Base-by-base conservation (phyloP, 2,113 vertebrate species). In the Mastomys natalensis region DNA sequence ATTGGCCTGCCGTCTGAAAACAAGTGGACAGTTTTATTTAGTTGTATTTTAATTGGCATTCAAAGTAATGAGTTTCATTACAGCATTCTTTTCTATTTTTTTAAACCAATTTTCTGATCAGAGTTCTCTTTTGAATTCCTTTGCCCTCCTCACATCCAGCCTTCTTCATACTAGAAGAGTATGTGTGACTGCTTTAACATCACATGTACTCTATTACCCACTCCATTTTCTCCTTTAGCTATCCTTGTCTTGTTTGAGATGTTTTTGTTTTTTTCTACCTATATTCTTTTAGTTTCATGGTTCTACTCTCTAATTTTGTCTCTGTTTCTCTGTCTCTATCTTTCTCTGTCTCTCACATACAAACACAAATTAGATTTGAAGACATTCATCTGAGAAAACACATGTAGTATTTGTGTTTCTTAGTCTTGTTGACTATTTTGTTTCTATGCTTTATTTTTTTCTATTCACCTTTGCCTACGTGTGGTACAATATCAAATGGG, bases 191-290 rank as follows among this genome's bases (percentile, higher is more conserved):
- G 19, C 37, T 60, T 82, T 58, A 60, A n/a, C 10, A 19, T 43
- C 11, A 16, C 7, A 8, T 62, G 10, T 13, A 55, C 40, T 40
- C 12, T 40, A 12, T 40, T 82, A 21, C 9, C 37, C 2, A 7
- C 37, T 82, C 60, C 34, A 66, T 13, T 31, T 26, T 51, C 40
- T 43, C 31, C 22, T 55, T 37, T 55, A 80, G 9, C 31, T 55
- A 21, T 21, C 4, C 22, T 4, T 19, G 31, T 58, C n/a, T 40
- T 26, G 9, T 43, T 40, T 40, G 11, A 22, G 19, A n/a, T 5
- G n/a, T n/a, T n/a, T n/a, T n/a, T n/a, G 5, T 40, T 22, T 26
- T n/a, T 2, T 11, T 1, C 2, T 37, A 82, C 22, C 4, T 26
- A 21, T 60, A 24, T 0, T n/a, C 10, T 15, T 82, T 58, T 40